These are phyloP conservation scores for Mormoops blainvillei DNA, from an alignment of 2,113 vertebrate genomes.

Conservation along the genomic window DNA sequence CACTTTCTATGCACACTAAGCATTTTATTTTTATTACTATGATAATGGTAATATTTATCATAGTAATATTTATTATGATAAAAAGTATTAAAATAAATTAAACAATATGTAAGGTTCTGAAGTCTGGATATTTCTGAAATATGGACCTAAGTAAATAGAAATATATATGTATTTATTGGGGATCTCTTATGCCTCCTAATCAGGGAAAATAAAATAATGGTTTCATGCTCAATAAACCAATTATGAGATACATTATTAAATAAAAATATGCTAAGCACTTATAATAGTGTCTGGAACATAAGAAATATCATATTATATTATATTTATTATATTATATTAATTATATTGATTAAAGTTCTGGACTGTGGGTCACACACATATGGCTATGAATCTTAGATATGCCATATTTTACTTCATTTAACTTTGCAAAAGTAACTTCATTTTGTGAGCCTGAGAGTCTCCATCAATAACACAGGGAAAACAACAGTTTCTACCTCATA, in stretches of 20 bases:
- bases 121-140: neutral
- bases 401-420: neutral
- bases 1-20: neutral
- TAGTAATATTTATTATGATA: too few species aligned
- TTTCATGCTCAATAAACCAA: neutral
- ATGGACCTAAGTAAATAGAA: neutral
- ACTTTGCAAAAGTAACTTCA: neutral
- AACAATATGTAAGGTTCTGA: neutral
- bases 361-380: neutral
- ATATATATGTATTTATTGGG: neutral
- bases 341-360: neutral
- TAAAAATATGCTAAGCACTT: neutral
- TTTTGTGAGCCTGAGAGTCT: neutral
- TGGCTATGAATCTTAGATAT: neutral
- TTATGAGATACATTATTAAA: neutral
- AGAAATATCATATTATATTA: neutral
- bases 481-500: neutral
- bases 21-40: neutral
- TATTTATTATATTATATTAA: neutral
- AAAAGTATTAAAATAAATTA: neutral
- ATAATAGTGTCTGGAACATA: neutral
- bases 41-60: too few species aligned
- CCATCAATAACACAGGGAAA: neutral
- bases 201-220: neutral
- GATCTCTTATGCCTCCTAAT: neutral